Conservation (phyloP, 1,140 invertebrate genomes). For the Callitettix versicolor region DNA sequence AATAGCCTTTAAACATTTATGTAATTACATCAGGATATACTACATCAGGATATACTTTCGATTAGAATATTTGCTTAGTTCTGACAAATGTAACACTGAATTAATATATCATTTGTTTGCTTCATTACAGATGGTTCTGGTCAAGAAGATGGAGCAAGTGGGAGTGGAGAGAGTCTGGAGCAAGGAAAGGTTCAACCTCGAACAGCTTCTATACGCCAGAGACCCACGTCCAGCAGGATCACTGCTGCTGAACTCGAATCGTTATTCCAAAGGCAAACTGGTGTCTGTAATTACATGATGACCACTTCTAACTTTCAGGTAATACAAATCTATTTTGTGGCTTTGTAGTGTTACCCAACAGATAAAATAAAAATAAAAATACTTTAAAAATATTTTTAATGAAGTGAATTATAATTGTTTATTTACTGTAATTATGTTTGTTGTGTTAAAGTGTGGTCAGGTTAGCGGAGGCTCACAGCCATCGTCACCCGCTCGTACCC, state of each 20-base stretch:
- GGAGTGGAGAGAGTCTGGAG: conserved; percentile 47
- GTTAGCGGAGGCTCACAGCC: conserved; percentile 38
- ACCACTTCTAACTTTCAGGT: conserved; percentile 60
- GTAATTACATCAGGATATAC: no score
- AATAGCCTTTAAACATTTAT: no score
- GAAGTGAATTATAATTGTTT: no score
- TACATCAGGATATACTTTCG: no score
- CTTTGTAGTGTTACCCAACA: no score
- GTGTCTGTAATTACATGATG: conserved; percentile 48
- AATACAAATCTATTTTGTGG: no score
- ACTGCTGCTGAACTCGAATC: conserved; percentile 83
- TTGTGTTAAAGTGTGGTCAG: neutral
- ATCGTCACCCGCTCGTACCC: conserved; percentile 51
- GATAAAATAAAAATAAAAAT: no score
- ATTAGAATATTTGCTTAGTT: no score
- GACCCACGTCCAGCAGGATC: conserved; percentile 75
- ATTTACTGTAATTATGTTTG: no score
- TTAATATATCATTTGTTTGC: no score
- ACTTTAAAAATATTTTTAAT: no score
- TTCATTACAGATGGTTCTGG: conserved; percentile 39
- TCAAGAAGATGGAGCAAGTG: conserved; percentile 41
- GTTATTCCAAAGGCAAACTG: conserved; percentile 67
- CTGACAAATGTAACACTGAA: no score
- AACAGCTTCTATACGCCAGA: conserved; percentile 76
- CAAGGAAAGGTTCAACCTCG: conserved; percentile 45